Conservation (phyloP, 1,140 invertebrate genomes). For the Dendrolimus punctatus region DNA sequence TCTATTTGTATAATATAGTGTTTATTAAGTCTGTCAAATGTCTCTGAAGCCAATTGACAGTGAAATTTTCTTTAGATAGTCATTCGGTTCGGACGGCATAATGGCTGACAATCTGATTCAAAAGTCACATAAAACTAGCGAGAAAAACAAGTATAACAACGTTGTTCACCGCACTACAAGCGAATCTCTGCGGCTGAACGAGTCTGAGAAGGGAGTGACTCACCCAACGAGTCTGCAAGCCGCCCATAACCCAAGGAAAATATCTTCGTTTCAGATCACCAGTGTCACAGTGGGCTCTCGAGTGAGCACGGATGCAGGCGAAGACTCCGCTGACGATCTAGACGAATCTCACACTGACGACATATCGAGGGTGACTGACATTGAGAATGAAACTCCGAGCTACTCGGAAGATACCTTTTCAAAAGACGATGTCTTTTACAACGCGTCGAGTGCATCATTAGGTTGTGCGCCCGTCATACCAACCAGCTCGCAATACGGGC, state of each 20-base stretch:
- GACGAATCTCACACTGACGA: slow-evolving; percentile 95
- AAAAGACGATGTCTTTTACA: slow-evolving; percentile 87
- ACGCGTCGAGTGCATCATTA: slow-evolving; percentile 81
- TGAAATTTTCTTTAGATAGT: slow-evolving; percentile 73
- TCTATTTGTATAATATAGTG: slow-evolving; percentile 62
- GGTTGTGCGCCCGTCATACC: slow-evolving; percentile 86
- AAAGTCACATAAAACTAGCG: slow-evolving; percentile 73
- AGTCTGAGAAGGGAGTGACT: slow-evolving; percentile 73
- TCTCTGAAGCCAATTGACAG: slow-evolving; percentile 70
- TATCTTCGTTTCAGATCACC: slow-evolving; percentile 95
- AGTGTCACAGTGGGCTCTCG: slow-evolving; percentile 84
- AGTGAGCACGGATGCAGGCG: slow-evolving; percentile 88
- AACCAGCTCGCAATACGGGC: slow-evolving; percentile 86
- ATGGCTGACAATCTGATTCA: slow-evolving; percentile 73
- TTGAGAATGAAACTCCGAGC: slow-evolving; percentile 88
- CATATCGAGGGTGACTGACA: slow-evolving; percentile 85
- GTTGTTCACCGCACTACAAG: slow-evolving; percentile 83
- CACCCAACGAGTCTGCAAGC: slow-evolving; percentile 69
- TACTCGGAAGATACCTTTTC: slow-evolving; percentile 89
- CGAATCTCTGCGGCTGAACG: slow-evolving; percentile 81
- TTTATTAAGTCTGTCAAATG: slow-evolving; percentile 68
- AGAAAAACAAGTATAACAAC: slow-evolving; percentile 74
- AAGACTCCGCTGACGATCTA: slow-evolving; percentile 93
- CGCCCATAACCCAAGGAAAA: slow-evolving; percentile 78
- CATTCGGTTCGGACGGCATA: slow-evolving; percentile 72